phyloP scores from a whole-genome alignment of 2,797 vertebrate species.

The Crocidura indochinensis region DNA sequence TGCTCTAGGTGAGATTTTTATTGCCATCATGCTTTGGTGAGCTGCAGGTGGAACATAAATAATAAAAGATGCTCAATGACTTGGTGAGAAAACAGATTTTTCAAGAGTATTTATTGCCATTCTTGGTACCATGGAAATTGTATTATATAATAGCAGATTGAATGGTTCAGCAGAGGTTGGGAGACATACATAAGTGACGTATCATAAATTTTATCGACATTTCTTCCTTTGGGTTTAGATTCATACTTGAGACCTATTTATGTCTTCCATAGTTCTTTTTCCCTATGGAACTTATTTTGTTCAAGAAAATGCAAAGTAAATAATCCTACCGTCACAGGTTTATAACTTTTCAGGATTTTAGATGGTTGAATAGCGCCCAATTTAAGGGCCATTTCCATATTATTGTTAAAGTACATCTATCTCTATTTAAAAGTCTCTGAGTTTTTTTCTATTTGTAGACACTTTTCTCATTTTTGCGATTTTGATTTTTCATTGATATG shows the following conservation, averaged over 20 bases:
- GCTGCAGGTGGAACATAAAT: constrained; percentile 66
- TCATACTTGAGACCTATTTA: constrained; percentile 22
- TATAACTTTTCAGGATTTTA: constrained; percentile 50
- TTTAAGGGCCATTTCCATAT: neutral
- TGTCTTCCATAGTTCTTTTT: constrained; percentile 48
- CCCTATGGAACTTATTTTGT: neutral
- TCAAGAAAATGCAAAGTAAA: constrained; percentile 41
- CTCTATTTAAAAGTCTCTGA: neutral
- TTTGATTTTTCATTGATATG: neutral
- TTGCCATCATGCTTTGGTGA: constrained; percentile 50
- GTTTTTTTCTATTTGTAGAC: neutral
- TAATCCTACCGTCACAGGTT: constrained; percentile 3
- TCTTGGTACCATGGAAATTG: constrained; percentile 54
- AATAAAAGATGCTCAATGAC: constrained; percentile 41
- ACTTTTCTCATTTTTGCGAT: neutral
- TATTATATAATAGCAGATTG: constrained; percentile 14
- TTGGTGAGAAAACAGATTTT: constrained; percentile 64
- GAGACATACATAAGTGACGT: constrained; percentile 44
- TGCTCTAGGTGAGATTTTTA: constrained; percentile 55
- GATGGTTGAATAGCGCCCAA: neutral
- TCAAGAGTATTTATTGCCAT: constrained; percentile 58
- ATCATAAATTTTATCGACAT: constrained; percentile 21
- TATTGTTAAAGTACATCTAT: neutral
- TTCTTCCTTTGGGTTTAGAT: neutral
- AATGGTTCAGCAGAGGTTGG: constrained; percentile 37